Conservation (phyloP, 2,113 vertebrate species). For the Uria aalge region DNA sequence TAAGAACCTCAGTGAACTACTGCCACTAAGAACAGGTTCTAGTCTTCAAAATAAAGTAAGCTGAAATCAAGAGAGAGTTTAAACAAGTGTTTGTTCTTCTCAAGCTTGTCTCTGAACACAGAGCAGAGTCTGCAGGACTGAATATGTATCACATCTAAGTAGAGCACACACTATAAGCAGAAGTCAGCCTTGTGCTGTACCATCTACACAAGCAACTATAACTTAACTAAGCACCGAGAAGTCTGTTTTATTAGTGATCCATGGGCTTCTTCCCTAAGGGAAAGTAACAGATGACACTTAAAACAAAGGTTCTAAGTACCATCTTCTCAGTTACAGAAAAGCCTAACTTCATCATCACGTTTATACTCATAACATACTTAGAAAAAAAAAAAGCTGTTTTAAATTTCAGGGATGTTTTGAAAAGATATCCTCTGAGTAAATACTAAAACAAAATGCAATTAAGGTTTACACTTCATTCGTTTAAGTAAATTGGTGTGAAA, state of each 20-base stretch:
- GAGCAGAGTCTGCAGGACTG: not conserved
- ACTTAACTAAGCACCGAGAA: not conserved
- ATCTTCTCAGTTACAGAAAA: not conserved
- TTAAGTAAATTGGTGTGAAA: not conserved
- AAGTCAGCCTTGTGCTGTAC: not conserved
- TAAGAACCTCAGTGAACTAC: not conserved
- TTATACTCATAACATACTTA: not conserved
- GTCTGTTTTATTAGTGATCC: not conserved
- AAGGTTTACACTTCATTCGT: not conserved
- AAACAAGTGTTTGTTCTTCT: not conserved
- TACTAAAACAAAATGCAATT: not conserved
- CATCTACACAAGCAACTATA: not conserved
- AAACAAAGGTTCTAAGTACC: not conserved
- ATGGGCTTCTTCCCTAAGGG: not conserved
- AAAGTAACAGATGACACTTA: not conserved
- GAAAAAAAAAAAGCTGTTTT: not conserved
- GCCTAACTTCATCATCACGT: not conserved
- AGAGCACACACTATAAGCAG: not conserved
- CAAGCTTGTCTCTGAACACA: not conserved
- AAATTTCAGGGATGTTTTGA: not conserved
- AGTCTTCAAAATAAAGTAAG: not conserved
- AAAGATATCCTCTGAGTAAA: not conserved
- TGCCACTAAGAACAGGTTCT: not conserved
- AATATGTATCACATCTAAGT: not conserved
- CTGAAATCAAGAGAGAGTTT: not conserved